Evolutionary conservation across 2,888 invertebrate species (phyloP).

Genomic region (Ophioninae sp.): DNA sequence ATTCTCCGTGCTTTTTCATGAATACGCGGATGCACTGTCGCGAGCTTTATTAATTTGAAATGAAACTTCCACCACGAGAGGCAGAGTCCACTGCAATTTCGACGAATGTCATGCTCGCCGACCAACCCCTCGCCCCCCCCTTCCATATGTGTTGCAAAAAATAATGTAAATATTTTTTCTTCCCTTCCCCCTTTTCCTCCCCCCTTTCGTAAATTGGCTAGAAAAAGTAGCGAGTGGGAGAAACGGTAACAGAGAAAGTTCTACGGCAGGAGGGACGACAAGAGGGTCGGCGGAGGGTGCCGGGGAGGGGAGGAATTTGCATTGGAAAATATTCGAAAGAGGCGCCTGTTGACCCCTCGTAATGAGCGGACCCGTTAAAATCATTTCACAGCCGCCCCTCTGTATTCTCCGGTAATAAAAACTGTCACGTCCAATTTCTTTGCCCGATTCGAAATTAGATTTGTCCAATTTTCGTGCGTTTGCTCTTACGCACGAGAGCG

Average conservation of each 20-base stretch:
- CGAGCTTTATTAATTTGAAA: constrained; percentile 47
- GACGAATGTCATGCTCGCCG: not conserved
- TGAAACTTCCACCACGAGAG: constrained; percentile 27
- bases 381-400: constrained; percentile 20
- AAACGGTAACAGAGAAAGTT: not conserved
- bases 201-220: constrained; percentile 17
- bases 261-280: not conserved
- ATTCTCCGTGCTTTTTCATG: constrained; percentile 17
- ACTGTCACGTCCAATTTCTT: not conserved
- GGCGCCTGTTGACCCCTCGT: constrained; percentile 27
- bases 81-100: constrained; percentile 36
- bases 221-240: not conserved
- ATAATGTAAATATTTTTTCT: constrained; percentile 24
- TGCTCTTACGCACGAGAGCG: not conserved
- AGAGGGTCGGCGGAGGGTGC: not conserved
- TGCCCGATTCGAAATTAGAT: not conserved
- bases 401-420: constrained; percentile 3
- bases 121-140: not conserved
- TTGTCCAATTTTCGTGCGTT: not conserved
- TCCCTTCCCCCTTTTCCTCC: not conserved
- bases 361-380: constrained; percentile 43
- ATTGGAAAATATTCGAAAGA: constrained; percentile 20
- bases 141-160: constrained; percentile 15
- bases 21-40: constrained; percentile 25
- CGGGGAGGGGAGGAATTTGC: not conserved